Conservation (phyloP, 2,888 invertebrate species). For the Torymus aiolomorphi region DNA sequence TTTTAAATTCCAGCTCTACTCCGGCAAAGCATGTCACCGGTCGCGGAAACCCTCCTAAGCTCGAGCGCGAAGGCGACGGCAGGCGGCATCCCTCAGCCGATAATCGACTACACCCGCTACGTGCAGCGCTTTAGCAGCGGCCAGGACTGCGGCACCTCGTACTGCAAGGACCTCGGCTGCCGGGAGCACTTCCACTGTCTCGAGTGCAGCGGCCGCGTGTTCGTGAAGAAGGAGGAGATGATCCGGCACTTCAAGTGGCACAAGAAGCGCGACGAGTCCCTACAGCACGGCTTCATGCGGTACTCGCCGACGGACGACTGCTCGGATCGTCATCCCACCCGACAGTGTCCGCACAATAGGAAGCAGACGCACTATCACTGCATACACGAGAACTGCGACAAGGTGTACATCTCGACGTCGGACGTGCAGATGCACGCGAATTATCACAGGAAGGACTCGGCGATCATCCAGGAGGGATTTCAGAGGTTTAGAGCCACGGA, state of each 20-base stretch:
- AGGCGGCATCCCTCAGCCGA: conserved; percentile 75
- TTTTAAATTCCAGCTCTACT: conserved; percentile 76
- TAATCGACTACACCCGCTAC: conserved; percentile 92
- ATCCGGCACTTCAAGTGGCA: conserved; percentile 99
- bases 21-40: conserved; percentile 77
- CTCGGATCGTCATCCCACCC: conserved; percentile 86
- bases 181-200: conserved; percentile 96
- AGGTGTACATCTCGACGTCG: conserved; percentile 98
- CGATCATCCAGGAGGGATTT: conserved; percentile 98
- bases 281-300: conserved; percentile 95
- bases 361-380: conserved; percentile 98
- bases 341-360: conserved; percentile 90
- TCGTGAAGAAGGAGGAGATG: conserved; percentile 99
- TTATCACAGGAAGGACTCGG: conserved; percentile 98
- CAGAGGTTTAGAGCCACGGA: conserved; percentile 97
- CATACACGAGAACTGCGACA: conserved; percentile 94
- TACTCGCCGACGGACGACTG: conserved; percentile 98
- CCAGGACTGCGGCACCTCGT: conserved; percentile 88
- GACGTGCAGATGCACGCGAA: conserved; percentile 99
- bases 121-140: conserved; percentile 90
- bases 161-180: conserved; percentile 92
- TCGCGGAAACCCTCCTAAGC: conserved; percentile 61
- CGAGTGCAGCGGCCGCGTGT: conserved; percentile 89
- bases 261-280: conserved; percentile 96
- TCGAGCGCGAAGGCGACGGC: neutral